Evolutionary conservation across 2,113 vertebrate genomes (phyloP), one percentile per base, ranked within the genome.

Genomic region (Scomber scombrus): DNA sequence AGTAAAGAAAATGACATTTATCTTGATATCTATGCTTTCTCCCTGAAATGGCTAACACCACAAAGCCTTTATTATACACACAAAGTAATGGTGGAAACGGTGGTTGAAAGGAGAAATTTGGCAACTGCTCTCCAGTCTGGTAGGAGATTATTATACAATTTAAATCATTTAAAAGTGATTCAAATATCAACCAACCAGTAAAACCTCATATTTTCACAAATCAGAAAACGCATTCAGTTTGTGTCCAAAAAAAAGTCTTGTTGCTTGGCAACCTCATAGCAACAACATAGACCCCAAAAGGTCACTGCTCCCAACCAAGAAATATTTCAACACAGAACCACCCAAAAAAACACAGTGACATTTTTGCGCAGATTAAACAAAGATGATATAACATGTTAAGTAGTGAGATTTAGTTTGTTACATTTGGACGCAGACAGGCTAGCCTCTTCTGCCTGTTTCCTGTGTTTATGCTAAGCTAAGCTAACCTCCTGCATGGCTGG

Each of bases 251-350:
- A 56, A 56, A 68, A 69, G 47, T 74, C 29, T n/a, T 40, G 75
- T 86, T 75, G 75, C 84, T 63, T 67, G 18, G 80, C 65, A 78
- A 86, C 80, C 82, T 71, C 71, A 82, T 29, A 23, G 31, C 31
- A 34, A 34, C 31, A 34, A 71, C 31, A 31, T n/a, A 66, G 70
- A 75, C 66, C 55, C 63, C 63, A 77, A 61, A 64, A 83, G 74
- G 67, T 63, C 68, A 29, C 60, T 13, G n/a, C 46, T 79, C 31
- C 67, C 31, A 4, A 18, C 66, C 19, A 64, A 64, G 50, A 68
- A 65, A 50, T 34, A 70, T 26, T 75, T 14, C 54, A 9, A 70
- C 43, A 65, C 26, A 34, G 61, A 21, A 78, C 18, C 51, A 0
- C 21, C 47, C 2, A n/a, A 55, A 63, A 51, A 74, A 56, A 2